phyloP scores from a whole-genome alignment of 2,797 vertebrate genomes.

The Hirundo rustica region DNA sequence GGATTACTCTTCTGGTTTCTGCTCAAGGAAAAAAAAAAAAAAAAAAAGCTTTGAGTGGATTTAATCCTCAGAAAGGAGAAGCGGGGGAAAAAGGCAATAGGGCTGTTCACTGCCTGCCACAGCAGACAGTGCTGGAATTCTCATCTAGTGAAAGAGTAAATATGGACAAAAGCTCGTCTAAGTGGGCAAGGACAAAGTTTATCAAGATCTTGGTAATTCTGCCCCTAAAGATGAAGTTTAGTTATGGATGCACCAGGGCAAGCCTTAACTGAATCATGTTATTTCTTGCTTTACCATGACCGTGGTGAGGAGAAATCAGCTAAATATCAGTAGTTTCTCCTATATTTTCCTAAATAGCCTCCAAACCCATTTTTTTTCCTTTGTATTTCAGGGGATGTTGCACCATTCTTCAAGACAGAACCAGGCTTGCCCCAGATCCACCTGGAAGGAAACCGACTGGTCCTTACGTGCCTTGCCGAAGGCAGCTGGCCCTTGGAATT shows the following conservation, averaged over 20 bases:
- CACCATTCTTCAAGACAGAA: conserved; percentile 86
- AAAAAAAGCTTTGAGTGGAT: background rate
- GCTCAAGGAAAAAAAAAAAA: background rate
- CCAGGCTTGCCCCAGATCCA: conserved; percentile 82
- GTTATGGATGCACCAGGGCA: background rate
- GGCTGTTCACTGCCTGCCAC: background rate
- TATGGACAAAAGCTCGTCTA: background rate
- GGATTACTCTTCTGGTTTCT: background rate
- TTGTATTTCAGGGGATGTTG: conserved; percentile 78
- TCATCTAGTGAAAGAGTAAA: background rate
- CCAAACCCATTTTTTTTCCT: background rate
- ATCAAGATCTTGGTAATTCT: background rate
- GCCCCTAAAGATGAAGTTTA: background rate
- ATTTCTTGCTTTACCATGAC: background rate
- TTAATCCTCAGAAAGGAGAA: background rate
- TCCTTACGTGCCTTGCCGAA: conserved; percentile 85
- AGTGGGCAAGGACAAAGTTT: background rate
- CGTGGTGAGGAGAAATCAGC: background rate
- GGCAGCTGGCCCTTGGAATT: conserved; percentile 90
- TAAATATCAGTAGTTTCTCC: background rate
- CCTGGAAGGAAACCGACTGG: conserved; percentile 84
- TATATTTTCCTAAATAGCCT: background rate
- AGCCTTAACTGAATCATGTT: background rate
- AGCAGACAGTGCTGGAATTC: background rate
- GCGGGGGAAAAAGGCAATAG: background rate